Evolutionary conservation across 2,888 invertebrate genomes (phyloP).

Genomic region (Nyleta sp.): DNA sequence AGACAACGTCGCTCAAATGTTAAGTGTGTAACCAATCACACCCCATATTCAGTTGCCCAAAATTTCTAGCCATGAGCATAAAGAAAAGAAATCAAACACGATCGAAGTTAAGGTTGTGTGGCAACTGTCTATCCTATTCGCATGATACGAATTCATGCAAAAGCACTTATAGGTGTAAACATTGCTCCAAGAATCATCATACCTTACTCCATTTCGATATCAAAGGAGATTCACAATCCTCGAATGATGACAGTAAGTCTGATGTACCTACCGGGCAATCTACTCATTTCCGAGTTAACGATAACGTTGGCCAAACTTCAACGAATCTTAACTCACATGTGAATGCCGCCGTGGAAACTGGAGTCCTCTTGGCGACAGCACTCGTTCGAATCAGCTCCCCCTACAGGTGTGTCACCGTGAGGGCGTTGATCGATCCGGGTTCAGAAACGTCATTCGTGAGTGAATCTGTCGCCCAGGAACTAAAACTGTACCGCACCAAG

Average conservation of each 20-base stretch:
- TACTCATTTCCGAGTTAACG: too few species aligned
- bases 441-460: constrained; percentile 63
- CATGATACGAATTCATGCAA: not conserved
- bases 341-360: too few species aligned
- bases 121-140: constrained; percentile 6
- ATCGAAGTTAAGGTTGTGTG: not conserved
- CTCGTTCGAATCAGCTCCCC: too few species aligned
- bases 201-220: constrained; percentile 20
- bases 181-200: constrained; percentile 18
- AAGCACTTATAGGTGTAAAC: constrained; percentile 11
- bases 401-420: too few species aligned
- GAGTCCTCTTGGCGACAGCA: too few species aligned
- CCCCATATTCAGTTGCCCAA: not conserved
- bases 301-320: too few species aligned
- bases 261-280: too few species aligned
- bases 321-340: too few species aligned
- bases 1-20: too few species aligned
- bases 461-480: constrained; percentile 38
- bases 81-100: not conserved
- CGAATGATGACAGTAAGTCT: too few species aligned
- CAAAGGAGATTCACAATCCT: too few species aligned
- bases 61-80: not conserved
- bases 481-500: constrained; percentile 22
- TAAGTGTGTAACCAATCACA: not conserved
- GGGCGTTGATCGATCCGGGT: constrained; percentile 64